Evolutionary conservation across 2,797 vertebrate genomes (phyloP), one percentile per base, ranked within the genome.

Genomic region (Girardinus metallicus): DNA sequence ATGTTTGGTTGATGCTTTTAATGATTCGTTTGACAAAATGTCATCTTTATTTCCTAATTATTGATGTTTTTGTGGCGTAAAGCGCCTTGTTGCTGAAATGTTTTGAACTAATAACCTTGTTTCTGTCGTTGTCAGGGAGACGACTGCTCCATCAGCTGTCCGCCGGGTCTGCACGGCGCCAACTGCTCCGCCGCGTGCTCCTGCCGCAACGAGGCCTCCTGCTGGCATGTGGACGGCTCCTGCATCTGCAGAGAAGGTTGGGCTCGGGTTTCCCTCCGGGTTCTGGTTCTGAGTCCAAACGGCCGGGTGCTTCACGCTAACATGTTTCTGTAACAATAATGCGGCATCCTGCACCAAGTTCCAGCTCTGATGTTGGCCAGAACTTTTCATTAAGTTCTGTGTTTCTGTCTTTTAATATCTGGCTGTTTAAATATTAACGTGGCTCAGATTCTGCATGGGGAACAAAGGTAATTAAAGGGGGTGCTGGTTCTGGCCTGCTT

Each of bases 181-280:
- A 99, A 99, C 90, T 99, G 98, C 94, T 97, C 97, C 0, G 97
- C 95, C 0, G 64, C 96, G 0, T 99, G 98, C 62, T 94, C 93
- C 90, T 99, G 98, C 91, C 92, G 86, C 88, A 97, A 99, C 0
- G 87, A 95, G 0, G 94, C 96, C 5, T 81, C 93, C n/a, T 99
- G 98, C 90, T 98, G 96, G 36, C 97, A 97, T 0, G 81, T 96
- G 57, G 98, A 99, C 1, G 98, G 98, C 4, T 96, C 96, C 80
- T 99, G 98, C 80, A 82, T 95, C 90, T 99, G 98, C 95, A 97
- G 86, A 94, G 97, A 98, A 96, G 98, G 98, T 83, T 60, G 2
- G 26, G 57, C 31, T 68, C 57, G 10, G 43, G 43, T 43, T 44
- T 12, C 12, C 44, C 44, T 44, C 44, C 44, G 4, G 44, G 13